Base-by-base conservation (phyloP, 2,888 invertebrate genomes). In the Nudaria mundana region DNA sequence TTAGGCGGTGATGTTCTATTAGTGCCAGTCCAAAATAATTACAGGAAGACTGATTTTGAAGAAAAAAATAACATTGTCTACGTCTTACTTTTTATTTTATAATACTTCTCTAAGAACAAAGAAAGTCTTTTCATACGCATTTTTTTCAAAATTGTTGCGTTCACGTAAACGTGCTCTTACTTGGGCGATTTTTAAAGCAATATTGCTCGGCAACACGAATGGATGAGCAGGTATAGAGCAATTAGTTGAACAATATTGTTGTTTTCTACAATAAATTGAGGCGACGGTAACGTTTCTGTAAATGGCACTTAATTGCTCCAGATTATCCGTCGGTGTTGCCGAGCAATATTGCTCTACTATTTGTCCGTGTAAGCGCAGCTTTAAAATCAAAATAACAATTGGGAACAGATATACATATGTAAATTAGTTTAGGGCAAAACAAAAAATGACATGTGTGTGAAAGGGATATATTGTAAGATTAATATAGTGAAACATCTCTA, bases 331-430 rank as follows among this genome's bases (percentile, higher is more conserved):
- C n/a, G n/a, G n/a, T n/a, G n/a, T n/a, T n/a, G n/a, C n/a, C n/a
- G n/a, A n/a, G n/a, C n/a, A n/a, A n/a, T n/a, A n/a, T n/a, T n/a
- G n/a, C n/a, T n/a, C n/a, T n/a, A n/a, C n/a, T n/a, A n/a, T n/a
- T n/a, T n/a, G n/a, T n/a, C n/a, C n/a, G n/a, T n/a, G n/a, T n/a
- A n/a, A n/a, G n/a, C n/a, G n/a, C n/a, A n/a, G n/a, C n/a, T 52
- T 49, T 52, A 59, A 51, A 59, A 58, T 56, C 56, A 61, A 72
- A 87, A 76, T 78, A 90, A 90, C 81, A 90, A 88, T 72, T 82
- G 89, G 89, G 89, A 89, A 75, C 89, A 89, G 79, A 88, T 81
- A 87, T 86, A 89, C 88, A 88, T 89, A 89, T 72, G 69, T 85
- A 84, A 87, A 77, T 83, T 88, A 88, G 84, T 78, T 81, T 89